Evolutionary conservation across 2,113 vertebrate species (phyloP).

Genomic region (Piprites chloris): DNA sequence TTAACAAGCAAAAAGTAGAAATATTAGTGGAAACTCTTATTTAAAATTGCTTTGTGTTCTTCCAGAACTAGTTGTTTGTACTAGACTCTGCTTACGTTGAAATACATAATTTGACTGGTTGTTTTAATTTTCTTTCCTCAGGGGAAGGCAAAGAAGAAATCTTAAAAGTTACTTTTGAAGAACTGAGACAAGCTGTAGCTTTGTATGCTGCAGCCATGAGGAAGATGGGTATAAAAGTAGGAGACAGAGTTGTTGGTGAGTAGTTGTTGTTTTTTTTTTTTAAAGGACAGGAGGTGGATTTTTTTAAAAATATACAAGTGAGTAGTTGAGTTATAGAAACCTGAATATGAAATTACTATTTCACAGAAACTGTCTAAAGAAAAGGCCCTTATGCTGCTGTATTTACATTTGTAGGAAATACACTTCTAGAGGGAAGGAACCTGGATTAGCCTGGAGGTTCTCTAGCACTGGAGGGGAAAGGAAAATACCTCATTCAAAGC

Average conservation of each 20-base stretch:
- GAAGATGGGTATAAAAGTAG: conserved; percentile 86
- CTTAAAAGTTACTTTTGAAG: conserved; percentile 88
- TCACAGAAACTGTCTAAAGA: background rate
- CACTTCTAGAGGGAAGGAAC: background rate
- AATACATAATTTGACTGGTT: background rate
- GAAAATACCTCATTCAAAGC: background rate
- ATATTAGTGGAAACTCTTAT: background rate
- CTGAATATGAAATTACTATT: background rate
- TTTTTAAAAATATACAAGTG: background rate
- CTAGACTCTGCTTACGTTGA: background rate
- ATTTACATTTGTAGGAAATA: background rate
- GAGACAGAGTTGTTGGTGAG: conserved; percentile 94
- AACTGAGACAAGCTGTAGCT: conserved; percentile 86
- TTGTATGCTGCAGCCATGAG: conserved; percentile 92
- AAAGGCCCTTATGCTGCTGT: background rate
- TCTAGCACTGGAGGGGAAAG: background rate
- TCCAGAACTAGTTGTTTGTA: background rate
- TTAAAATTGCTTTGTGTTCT: background rate
- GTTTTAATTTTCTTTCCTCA: conserved; percentile 53
- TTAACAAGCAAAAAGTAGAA: background rate
- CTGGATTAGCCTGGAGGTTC: background rate
- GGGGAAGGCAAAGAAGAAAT: conserved; percentile 93
- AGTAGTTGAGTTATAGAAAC: background rate
- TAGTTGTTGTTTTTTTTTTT: background rate
- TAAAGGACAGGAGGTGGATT: background rate